These are phyloP conservation scores for Pelecanoides urinatrix DNA, from an alignment of 2,113 vertebrate genomes.

Conservation along the genomic window DNA sequence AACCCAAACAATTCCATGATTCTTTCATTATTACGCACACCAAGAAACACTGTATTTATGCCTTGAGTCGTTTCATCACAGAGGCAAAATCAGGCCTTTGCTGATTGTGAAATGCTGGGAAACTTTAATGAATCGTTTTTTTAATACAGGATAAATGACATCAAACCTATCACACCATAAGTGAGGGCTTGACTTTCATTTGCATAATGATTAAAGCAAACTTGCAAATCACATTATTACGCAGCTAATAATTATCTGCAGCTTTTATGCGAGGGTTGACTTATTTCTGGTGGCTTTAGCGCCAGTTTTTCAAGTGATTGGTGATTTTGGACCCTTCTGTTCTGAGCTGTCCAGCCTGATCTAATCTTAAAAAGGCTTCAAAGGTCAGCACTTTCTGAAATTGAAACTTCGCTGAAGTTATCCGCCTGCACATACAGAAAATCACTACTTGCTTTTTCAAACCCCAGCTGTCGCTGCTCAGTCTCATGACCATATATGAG, in stretches of 20 bases:
- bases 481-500: conserved; percentile 1
- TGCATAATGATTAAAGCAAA: conserved; percentile 24
- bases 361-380: neutral
- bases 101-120: neutral
- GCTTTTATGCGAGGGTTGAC: neutral
- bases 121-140: neutral
- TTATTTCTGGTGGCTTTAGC: neutral
- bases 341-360: neutral
- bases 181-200: neutral
- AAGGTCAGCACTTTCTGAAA: neutral
- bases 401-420: neutral
- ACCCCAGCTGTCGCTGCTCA: neutral
- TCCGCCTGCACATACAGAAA: neutral
- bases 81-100: neutral
- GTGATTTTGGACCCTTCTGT: neutral
- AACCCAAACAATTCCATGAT: no score
- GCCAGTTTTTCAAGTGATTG: neutral
- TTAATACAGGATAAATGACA: neutral
- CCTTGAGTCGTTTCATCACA: neutral
- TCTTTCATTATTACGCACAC: neutral
- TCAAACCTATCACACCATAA: neutral
- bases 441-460: neutral
- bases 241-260: neutral
- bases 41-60: neutral
- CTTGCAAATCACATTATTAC: neutral